Evolutionary conservation across 2,888 invertebrate species (phyloP).

Genomic region (Deilephila porcellus): DNA sequence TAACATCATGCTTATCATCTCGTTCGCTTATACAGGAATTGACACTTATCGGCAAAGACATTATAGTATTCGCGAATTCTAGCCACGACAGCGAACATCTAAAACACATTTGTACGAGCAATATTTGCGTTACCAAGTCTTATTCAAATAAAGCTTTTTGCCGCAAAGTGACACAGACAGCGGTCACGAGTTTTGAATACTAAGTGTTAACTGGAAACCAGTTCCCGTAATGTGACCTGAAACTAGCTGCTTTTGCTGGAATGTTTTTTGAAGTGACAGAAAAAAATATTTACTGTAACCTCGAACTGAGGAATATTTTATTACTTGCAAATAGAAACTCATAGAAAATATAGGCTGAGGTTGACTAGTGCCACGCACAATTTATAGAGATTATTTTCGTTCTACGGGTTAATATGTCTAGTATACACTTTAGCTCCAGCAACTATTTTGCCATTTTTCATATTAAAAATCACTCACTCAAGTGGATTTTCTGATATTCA

Average conservation of each 20-base stretch:
- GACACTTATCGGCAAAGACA: neutral
- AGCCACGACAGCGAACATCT: slow-evolving; percentile 3
- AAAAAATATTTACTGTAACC: too few relatives aligned
- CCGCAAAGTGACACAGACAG: slow-evolving; percentile 45
- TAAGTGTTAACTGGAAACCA: slow-evolving; percentile 34
- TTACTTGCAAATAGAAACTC: too few relatives aligned
- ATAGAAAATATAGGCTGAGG: too few relatives aligned
- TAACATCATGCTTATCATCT: too few relatives aligned
- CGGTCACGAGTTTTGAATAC: slow-evolving; percentile 47
- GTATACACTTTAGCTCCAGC: too few relatives aligned
- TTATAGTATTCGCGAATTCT: neutral
- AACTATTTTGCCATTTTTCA: too few relatives aligned
- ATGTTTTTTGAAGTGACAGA: neutral
- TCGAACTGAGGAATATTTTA: too few relatives aligned
- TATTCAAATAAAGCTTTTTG: slow-evolving; percentile 53
- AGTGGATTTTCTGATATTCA: too few relatives aligned
- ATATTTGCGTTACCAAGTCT: slow-evolving; percentile 32
- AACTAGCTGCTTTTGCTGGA: neutral
- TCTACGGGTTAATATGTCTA: too few relatives aligned
- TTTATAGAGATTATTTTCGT: too few relatives aligned
- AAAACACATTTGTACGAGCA: slow-evolving; percentile 22
- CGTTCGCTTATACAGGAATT: neutral
- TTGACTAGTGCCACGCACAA: too few relatives aligned
- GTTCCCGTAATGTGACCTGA: neutral
- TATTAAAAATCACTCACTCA: too few relatives aligned